Conservation (phyloP, 2,113 vertebrate genomes). For the Pavo muticus region DNA sequence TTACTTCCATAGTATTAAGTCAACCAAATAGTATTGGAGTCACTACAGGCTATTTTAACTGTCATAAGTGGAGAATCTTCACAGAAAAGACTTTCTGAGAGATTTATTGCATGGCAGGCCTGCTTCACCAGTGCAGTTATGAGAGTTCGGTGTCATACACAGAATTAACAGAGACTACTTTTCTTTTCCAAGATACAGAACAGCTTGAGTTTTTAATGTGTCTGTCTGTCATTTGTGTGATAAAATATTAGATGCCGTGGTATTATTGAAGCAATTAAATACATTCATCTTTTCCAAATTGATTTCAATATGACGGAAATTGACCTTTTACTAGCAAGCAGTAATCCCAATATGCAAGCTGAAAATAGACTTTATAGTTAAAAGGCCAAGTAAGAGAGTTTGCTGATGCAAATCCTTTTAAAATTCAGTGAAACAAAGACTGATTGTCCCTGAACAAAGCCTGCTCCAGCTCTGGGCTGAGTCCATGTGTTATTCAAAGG, state of each 20-base stretch:
- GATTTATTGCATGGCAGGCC: neutral
- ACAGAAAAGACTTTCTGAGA: neutral
- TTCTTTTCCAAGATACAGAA: neutral
- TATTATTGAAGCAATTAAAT: neutral
- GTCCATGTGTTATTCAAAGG: neutral
- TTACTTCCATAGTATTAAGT: neutral
- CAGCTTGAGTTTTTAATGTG: neutral
- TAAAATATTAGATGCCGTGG: neutral
- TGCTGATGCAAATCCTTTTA: conserved; percentile 19
- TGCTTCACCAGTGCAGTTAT: neutral
- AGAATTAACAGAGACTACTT: neutral
- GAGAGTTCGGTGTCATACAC: neutral
- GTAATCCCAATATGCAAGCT: neutral
- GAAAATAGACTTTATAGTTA: conserved; percentile 1
- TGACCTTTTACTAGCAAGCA: neutral
- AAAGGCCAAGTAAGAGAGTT: neutral
- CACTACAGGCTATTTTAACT: neutral
- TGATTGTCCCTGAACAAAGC: neutral
- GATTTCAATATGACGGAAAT: neutral
- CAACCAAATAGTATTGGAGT: neutral
- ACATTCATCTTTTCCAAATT: neutral
- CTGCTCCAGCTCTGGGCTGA: neutral
- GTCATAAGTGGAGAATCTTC: neutral
- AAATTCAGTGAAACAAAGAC: neutral
- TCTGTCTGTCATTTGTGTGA: neutral